A percentile compares a stretch with the other conserved stretches of the same genome.
Conservation (phyloP, 2,888 invertebrate genomes). For the Sarcophaga rosellei region DNA sequence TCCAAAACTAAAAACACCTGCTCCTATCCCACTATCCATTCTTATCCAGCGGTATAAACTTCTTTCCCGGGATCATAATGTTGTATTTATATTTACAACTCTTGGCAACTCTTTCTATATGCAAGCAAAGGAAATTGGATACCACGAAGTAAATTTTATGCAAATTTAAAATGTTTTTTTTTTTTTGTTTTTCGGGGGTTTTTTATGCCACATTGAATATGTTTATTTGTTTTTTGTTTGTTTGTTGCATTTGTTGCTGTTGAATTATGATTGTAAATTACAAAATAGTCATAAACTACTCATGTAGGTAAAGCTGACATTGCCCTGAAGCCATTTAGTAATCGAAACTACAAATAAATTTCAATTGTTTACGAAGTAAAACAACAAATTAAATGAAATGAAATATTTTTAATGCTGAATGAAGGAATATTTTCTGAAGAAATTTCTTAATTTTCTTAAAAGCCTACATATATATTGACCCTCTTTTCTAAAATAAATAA, state of each 20-base stretch:
- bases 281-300: conserved; percentile 67
- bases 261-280: conserved; percentile 64
- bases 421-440: conserved; percentile 21
- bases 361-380: conserved; percentile 44
- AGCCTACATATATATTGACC: conserved; percentile 44
- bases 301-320: conserved; percentile 66
- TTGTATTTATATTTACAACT: not conserved
- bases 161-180: conserved; percentile 3
- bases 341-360: conserved; percentile 68
- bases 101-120: not conserved
- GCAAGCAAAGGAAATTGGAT: conserved; percentile 13
- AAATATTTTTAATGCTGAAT: not conserved
- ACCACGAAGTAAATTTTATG: conserved; percentile 7
- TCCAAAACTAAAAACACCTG: too few relatives aligned
- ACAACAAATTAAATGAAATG: not conserved
- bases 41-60: too few relatives aligned
- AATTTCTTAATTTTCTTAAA: conserved; percentile 63
- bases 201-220: conserved; percentile 32
- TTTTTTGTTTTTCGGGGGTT: too few relatives aligned
- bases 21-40: too few relatives aligned
- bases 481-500: not conserved
- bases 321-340: conserved; percentile 64
- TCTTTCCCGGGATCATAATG: too few relatives aligned
- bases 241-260: not conserved
- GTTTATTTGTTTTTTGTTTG: not conserved